A percentile compares a stretch with the other conserved stretches of the same genome.
Conservation (phyloP, 2,888 invertebrate species). For the Entomobrya proxima region DNA sequence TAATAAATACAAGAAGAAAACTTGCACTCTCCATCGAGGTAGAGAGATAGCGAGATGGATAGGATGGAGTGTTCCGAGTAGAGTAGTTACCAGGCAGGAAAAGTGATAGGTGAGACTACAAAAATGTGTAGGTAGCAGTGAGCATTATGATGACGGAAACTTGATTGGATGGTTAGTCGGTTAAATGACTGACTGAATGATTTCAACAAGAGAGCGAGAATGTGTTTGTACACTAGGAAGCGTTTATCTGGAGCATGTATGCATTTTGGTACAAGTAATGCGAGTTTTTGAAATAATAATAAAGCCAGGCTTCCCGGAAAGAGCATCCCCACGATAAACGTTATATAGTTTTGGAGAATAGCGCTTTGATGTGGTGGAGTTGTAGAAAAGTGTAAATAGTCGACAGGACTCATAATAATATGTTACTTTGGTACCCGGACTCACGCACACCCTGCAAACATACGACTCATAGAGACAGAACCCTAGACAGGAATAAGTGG, state of each 20-base stretch:
- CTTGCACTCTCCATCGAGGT: neutral
- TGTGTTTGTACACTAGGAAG: neutral
- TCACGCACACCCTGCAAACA: constrained; percentile 1
- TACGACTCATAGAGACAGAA: too few relatives aligned
- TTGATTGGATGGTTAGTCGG: constrained; percentile 50
- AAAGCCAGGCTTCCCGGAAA: constrained; percentile 36
- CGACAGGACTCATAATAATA: constrained; percentile 20
- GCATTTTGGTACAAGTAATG: too few relatives aligned
- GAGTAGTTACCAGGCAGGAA: neutral
- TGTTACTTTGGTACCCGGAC: constrained; percentile 13
- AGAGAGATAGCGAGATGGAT: neutral
- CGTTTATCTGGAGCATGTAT: neutral
- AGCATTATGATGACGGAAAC: constrained; percentile 40
- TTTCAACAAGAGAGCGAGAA: constrained; percentile 29
- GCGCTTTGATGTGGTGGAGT: constrained; percentile 38
- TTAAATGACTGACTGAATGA: constrained; percentile 45
- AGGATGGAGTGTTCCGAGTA: neutral
- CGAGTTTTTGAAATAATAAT: constrained; percentile 42
- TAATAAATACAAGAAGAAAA: constrained; percentile 45
- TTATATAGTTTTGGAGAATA: constrained; percentile 12
- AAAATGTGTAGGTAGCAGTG: constrained; percentile 14
- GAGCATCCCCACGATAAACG: constrained; percentile 47
- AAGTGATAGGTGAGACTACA: constrained; percentile 21
- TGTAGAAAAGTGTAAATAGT: constrained; percentile 50
- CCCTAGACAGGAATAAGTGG: neutral